Evolutionary conservation across 2,797 vertebrate species (phyloP), one percentile per base, ranked within the genome.

Genomic region (Acanthurus leucopareius): DNA sequence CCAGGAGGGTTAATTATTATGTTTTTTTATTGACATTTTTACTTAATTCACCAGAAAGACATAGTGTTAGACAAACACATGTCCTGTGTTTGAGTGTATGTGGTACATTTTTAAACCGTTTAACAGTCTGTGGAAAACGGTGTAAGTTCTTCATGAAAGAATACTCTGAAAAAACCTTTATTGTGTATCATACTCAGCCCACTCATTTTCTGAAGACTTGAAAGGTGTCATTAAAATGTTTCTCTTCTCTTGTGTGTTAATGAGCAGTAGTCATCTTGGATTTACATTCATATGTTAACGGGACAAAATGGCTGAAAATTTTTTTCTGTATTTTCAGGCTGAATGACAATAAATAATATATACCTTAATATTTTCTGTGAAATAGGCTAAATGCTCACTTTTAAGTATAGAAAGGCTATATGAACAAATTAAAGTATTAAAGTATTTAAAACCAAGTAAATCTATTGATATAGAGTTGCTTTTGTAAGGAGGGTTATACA

Each of bases 1-100:
- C 61, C 59, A 72, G 64, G 44, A 58, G 77, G 32, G 48, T 77
- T 87, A 67, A 88, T 88, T 83, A 62, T 83, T 79, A 63, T 72
- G 65, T 73, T 79, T 10, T 64, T 80, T 80, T 70, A 68, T 59
- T 35, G 45, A 59, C 20, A 25, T 62, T 52, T 80, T 71, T 75
- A 49, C 63, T 51, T 62, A 88, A 88, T 79, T 61, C 58, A 17
- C 57, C 16, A 54, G 60, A 38, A 69, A 56, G 40, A 80, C 64
- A 35, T 66, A 57, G 44, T 59, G n/a, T 66, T 42, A 48, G 69
- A 60, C 0, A 7, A 32, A 52, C 15, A 32, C 28, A 4, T 32
- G 3, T 2, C 28, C 19, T 42, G 9, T 19, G 20, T 58, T 2
- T 44, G 38, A 10, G 38, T 62, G 3, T 32, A 32, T 58, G 56